Conservation (phyloP, 2,113 vertebrate genomes). For the Notiomystis cincta region DNA sequence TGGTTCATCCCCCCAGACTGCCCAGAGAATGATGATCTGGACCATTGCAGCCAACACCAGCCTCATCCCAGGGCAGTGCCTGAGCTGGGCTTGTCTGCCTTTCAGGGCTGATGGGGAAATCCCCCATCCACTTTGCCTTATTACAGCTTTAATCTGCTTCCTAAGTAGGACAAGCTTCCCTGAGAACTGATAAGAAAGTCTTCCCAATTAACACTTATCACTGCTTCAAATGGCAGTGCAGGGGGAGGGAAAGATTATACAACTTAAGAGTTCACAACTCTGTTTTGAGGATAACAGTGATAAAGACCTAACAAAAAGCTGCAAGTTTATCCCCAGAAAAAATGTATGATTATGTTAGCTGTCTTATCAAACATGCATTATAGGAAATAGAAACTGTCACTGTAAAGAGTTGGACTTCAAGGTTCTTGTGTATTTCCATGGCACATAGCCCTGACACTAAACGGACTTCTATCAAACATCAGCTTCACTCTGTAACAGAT, state of each 20-base stretch:
- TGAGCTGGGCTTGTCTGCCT: background rate
- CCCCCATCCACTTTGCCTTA: background rate
- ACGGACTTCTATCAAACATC: background rate
- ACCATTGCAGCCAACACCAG: background rate
- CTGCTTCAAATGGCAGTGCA: background rate
- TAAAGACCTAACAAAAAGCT: background rate
- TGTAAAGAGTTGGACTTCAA: background rate
- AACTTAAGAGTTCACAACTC: background rate
- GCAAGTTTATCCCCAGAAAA: background rate
- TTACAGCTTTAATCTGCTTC: background rate
- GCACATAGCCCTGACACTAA: background rate
- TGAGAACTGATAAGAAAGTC: background rate
- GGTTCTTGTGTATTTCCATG: accelerated
- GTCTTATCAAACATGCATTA: background rate
- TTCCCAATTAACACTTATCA: background rate
- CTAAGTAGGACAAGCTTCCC: background rate
- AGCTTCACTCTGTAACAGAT: background rate
- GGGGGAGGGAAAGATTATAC: background rate
- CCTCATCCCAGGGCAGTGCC: background rate
- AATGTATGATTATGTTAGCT: background rate
- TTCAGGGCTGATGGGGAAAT: background rate
- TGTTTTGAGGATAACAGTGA: background rate
- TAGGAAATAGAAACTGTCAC: background rate
- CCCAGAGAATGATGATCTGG: background rate
- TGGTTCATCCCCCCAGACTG: background rate